These are phyloP conservation scores for Pampusana beccarii DNA, from an alignment of 2,113 vertebrate species.

Conservation along the genomic window DNA sequence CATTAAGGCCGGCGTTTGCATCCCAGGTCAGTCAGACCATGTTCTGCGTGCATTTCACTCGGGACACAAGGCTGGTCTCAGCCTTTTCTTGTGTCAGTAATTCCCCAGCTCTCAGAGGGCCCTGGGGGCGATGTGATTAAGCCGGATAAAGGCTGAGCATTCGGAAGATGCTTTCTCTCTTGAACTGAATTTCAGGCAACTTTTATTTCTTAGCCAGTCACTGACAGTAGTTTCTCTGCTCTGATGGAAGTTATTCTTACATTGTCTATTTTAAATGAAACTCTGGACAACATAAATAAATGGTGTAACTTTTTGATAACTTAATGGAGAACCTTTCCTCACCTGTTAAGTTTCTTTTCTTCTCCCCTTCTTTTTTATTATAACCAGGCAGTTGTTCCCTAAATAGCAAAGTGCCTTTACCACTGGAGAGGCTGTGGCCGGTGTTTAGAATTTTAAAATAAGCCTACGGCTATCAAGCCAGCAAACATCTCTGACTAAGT, in stretches of 20 bases:
- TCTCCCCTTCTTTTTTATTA: slow-evolving; percentile 24
- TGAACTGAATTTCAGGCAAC: background rate
- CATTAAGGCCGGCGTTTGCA: accelerated
- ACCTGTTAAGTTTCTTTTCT: slow-evolving; percentile 36
- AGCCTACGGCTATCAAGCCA: slow-evolving; percentile 40
- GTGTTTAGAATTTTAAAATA: slow-evolving; percentile 35
- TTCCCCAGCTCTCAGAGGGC: background rate
- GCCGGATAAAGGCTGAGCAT: background rate
- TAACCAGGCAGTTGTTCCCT: slow-evolving; percentile 33
- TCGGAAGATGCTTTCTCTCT: background rate
- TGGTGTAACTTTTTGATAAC: slow-evolving; percentile 9
- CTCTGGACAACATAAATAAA: slow-evolving; percentile 45
- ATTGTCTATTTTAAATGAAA: slow-evolving; percentile 36
- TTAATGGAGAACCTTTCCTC: slow-evolving; percentile 25
- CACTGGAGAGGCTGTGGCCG: background rate
- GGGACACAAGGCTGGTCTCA: background rate
- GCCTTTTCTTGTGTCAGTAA: background rate
- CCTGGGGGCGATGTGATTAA: background rate
- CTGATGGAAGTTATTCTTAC: background rate
- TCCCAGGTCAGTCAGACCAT: background rate
- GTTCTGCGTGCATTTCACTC: accelerated
- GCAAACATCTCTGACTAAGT: slow-evolving; percentile 66
- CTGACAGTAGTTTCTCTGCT: background rate
- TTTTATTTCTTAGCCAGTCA: background rate
- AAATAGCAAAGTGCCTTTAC: slow-evolving; percentile 60